phyloP scores from a whole-genome alignment of 2,888 invertebrate genomes.

The Mythimna lalbum region DNA sequence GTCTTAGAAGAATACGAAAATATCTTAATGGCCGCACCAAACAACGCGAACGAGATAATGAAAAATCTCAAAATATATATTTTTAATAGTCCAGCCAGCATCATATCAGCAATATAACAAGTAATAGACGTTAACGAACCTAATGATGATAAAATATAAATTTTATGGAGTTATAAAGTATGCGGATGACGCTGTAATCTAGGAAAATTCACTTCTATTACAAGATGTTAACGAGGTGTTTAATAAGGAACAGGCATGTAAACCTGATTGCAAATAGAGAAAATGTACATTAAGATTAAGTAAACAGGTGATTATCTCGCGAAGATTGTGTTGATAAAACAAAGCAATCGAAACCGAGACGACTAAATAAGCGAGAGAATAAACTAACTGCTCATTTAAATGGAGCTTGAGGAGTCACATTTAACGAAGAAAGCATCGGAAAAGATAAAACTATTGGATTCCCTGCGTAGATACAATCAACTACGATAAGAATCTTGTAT shows the following conservation, averaged over 20 bases:
- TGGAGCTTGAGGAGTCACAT: neutral
- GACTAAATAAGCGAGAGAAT: slow-evolving; percentile 1
- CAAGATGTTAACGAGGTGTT: slow-evolving; percentile 41
- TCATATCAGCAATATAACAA: slow-evolving; percentile 6
- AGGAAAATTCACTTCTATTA: slow-evolving; percentile 42
- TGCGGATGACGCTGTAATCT: slow-evolving; percentile 27
- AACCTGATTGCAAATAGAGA: slow-evolving; percentile 44
- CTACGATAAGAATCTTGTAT: neutral
- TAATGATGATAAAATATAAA: slow-evolving; percentile 30
- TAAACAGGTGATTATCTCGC: slow-evolving; percentile 44
- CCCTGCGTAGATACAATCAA: neutral
- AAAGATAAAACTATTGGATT: neutral
- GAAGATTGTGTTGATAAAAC: slow-evolving; percentile 40
- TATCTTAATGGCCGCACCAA: slow-evolving; percentile 45
- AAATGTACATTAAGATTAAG: slow-evolving; percentile 42
- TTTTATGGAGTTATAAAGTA: slow-evolving; percentile 25
- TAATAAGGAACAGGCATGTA: slow-evolving; percentile 33
- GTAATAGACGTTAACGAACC: slow-evolving; percentile 6
- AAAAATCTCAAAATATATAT: slow-evolving; percentile 34
- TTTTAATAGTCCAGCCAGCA: slow-evolving; percentile 3
- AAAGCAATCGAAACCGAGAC: slow-evolving; percentile 38
- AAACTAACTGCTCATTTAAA: slow-evolving; percentile 25
- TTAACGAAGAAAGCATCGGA: neutral
- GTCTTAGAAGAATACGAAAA: slow-evolving; percentile 43
- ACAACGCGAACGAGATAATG: slow-evolving; percentile 26